Percentiles rank a stretch among this genome's conserved stretches.
phyloP scores from a whole-genome alignment of 2,113 vertebrate genomes.

The Riparia riparia region DNA sequence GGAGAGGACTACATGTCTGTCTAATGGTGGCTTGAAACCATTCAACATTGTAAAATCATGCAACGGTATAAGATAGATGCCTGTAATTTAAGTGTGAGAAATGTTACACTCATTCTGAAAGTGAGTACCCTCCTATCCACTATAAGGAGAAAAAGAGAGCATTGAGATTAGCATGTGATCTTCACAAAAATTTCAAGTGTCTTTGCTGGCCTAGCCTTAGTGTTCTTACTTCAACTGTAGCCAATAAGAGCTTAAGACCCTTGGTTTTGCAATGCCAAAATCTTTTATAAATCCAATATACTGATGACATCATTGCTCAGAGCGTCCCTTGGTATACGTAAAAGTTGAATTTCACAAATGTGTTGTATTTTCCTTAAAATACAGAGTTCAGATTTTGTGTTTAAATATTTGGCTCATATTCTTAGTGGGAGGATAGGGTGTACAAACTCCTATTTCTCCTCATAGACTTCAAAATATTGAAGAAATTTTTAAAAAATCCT shows the following conservation, averaged over 20 bases:
- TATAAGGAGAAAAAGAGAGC: no score
- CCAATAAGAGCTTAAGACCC: background rate
- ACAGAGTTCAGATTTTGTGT: background rate
- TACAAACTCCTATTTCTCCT: background rate
- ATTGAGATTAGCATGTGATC: background rate
- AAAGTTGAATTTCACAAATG: background rate
- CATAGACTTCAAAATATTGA: background rate
- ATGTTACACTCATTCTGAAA: background rate
- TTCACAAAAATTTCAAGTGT: background rate
- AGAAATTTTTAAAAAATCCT: background rate
- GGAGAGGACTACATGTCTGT: background rate
- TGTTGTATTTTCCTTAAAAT: background rate
- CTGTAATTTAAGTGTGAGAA: background rate
- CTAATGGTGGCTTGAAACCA: background rate
- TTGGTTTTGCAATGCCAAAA: background rate
- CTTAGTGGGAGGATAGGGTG: accelerated
- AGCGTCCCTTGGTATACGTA: background rate
- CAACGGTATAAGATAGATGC: background rate
- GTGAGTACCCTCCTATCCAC: background rate
- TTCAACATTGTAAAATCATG: background rate
- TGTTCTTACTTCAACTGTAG: background rate
- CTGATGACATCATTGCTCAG: background rate
- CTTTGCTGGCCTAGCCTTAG: background rate
- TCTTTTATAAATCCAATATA: background rate
- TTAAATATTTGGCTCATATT: background rate